Percentiles rank a stretch among this genome's conserved stretches.
Evolutionary conservation across 2,113 vertebrate species (phyloP).

Genomic region (Oenanthe melanoleuca): DNA sequence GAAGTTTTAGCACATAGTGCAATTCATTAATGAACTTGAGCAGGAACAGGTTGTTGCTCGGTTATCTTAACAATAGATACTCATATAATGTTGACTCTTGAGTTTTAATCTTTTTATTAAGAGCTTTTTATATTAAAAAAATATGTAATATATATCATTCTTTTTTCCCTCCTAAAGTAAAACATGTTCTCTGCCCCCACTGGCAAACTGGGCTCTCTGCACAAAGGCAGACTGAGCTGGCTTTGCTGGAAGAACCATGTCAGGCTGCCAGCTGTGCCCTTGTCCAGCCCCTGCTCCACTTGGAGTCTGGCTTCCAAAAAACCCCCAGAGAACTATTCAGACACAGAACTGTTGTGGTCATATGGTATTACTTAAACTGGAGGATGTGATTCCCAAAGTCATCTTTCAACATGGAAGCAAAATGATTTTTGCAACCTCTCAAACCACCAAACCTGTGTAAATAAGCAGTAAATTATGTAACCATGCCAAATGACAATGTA

Average conservation of each 20-base stretch:
- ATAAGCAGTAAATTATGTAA: not conserved
- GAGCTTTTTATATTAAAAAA: constrained; percentile 60
- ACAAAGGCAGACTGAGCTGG: not conserved
- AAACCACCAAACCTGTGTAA: not conserved
- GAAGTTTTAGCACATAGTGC: constrained; percentile 46
- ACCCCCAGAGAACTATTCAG: not conserved
- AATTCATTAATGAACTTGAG: constrained; percentile 39
- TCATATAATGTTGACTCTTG: constrained; percentile 9
- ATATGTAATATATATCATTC: constrained; percentile 39
- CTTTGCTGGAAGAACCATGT: accelerated
- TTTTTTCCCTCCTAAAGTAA: not conserved
- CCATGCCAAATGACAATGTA: not conserved
- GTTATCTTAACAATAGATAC: constrained; percentile 30
- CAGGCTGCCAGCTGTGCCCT: not conserved
- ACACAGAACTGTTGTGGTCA: not conserved
- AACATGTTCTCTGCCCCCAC: accelerated
- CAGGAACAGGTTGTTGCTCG: constrained; percentile 19
- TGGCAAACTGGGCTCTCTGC: not conserved
- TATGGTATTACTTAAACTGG: not conserved
- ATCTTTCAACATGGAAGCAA: not conserved
- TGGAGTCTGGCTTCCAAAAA: not conserved
- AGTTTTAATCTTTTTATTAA: constrained; percentile 60
- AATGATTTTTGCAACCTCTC: not conserved
- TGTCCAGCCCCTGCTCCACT: not conserved
- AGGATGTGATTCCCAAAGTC: not conserved